phyloP scores from a whole-genome alignment of 2,888 invertebrate species.

The Chrysolina oricalcia region DNA sequence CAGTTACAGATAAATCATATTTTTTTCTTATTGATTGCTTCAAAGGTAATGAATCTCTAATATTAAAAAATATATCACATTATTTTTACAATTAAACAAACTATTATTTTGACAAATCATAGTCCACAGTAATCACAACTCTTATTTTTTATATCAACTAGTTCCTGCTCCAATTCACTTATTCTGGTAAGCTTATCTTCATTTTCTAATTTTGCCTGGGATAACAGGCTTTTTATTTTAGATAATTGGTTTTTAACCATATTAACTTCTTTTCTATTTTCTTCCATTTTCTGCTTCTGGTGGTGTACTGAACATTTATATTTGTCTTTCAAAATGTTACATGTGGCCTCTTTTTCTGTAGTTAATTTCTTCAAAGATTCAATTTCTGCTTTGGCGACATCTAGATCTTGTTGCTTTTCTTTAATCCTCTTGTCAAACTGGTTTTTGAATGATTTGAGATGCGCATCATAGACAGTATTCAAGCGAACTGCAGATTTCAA shows the following conservation, averaged over 20 bases:
- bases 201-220: neutral
- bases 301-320: neutral
- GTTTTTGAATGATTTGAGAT: neutral
- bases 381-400: neutral
- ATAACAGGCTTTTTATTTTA: neutral
- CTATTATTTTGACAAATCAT: neutral
- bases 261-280: neutral
- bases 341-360: neutral
- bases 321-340: constrained; percentile 2
- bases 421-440: neutral
- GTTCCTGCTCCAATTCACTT: constrained; percentile 9
- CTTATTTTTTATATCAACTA: constrained; percentile 11
- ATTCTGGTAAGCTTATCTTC: neutral
- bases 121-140: constrained; percentile 35
- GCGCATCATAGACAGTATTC: neutral
- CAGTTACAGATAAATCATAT: no score
- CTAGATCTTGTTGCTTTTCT: neutral
- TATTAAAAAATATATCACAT: neutral
- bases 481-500: neutral
- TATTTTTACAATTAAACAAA: neutral
- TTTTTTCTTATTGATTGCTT: no score
- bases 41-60: neutral
- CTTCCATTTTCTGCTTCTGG: constrained; percentile 12
- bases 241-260: neutral
- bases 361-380: neutral